These are phyloP conservation scores for Euglossa dilemma DNA, from an alignment of 1,140 invertebrate genomes.

Conservation along the genomic window DNA sequence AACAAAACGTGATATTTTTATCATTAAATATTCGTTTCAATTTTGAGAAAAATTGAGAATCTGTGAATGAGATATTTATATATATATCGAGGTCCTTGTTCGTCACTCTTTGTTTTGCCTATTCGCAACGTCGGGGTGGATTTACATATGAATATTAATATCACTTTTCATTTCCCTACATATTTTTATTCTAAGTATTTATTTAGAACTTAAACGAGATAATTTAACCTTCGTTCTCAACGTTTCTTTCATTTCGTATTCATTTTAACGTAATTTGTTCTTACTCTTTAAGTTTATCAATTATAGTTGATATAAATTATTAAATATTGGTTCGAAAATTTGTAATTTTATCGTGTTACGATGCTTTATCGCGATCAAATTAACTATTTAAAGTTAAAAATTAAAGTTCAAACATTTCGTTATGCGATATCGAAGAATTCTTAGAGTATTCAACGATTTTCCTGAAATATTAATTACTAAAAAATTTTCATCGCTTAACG, in stretches of 20 bases:
- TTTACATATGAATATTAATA: background rate
- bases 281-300: background rate
- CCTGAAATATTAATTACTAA: background rate
- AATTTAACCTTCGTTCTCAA: background rate
- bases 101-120: background rate
- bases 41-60: slow-evolving; percentile 12
- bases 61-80: slow-evolving; percentile 23
- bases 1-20: slow-evolving; percentile 21
- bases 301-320: too few relatives aligned
- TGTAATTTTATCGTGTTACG: background rate
- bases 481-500: background rate
- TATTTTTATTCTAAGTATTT: too few relatives aligned
- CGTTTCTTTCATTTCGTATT: background rate
- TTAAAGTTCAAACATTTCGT: background rate
- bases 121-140: slow-evolving; percentile 15
- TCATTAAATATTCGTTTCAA: slow-evolving; percentile 8
- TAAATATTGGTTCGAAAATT: too few relatives aligned
- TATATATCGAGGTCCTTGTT: background rate
- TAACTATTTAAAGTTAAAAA: background rate
- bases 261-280: background rate
- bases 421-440: background rate
- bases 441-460: background rate
- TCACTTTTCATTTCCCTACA: background rate
- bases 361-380: background rate
- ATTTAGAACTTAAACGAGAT: background rate